Percentiles rank a stretch among this genome's conserved stretches.
phyloP scores from a whole-genome alignment of 2,113 vertebrate species.

The Anguilla japonica region DNA sequence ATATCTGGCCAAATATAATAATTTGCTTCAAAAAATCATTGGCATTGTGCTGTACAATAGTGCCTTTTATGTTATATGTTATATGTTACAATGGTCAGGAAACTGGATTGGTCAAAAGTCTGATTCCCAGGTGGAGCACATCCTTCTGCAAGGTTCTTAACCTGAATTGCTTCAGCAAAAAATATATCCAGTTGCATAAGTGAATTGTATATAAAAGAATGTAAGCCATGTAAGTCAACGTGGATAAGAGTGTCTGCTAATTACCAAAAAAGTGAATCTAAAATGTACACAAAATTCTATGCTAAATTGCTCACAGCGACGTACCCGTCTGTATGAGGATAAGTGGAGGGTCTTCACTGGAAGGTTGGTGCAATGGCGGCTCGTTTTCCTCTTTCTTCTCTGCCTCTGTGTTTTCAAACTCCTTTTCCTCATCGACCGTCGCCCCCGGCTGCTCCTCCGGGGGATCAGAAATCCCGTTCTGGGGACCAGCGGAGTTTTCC shows the following conservation, averaged over 20 bases:
- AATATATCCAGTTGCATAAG: too few species aligned
- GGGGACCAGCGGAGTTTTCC: not conserved
- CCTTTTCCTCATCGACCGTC: not conserved
- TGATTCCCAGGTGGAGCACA: too few species aligned
- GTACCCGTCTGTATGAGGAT: conserved; percentile 28
- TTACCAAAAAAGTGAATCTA: too few species aligned
- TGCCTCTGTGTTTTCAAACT: not conserved
- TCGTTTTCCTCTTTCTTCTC: conserved; percentile 21
- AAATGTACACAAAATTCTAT: not conserved
- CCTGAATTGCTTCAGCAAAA: too few species aligned
- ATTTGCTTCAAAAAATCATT: not conserved
- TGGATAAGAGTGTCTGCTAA: too few species aligned
- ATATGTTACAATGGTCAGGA: too few species aligned
- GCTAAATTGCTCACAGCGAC: too few species aligned
- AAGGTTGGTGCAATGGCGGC: not conserved
- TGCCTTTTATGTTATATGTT: not conserved
- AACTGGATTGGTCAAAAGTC: too few species aligned
- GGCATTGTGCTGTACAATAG: not conserved
- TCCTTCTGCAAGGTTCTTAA: too few species aligned
- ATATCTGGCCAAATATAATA: not conserved
- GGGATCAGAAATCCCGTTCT: conserved; percentile 14
- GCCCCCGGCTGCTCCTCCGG: not conserved
- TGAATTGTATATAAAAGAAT: too few species aligned
- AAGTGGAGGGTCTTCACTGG: conserved; percentile 4
- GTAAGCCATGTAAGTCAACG: too few species aligned